Evolutionary conservation across 2,888 invertebrate genomes (phyloP).

Genomic region (Andricus curvator): DNA sequence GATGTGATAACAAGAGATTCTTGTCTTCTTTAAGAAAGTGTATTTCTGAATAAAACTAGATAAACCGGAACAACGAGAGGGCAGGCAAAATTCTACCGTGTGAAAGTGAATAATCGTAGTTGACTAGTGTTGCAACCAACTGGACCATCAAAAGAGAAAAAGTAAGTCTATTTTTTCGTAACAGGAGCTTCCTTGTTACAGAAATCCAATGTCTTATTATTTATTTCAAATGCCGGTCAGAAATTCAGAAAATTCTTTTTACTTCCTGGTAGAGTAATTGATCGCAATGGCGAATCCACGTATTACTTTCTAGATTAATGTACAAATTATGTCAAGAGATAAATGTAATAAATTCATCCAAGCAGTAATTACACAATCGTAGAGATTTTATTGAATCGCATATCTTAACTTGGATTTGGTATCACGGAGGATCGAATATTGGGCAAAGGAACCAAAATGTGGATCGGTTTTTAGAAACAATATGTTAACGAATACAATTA

Average conservation of each 20-base stretch:
- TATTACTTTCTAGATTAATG: background rate
- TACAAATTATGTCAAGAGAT: background rate
- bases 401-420: too few species aligned
- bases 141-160: slow-evolving; percentile 19
- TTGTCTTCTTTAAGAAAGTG: background rate
- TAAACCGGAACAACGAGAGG: background rate
- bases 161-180: slow-evolving; percentile 1
- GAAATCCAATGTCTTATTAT: background rate
- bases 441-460: too few species aligned
- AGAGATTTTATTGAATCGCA: too few species aligned
- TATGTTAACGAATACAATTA: too few species aligned
- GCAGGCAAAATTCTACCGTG: background rate
- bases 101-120: slow-evolving; percentile 28
- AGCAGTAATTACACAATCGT: too few species aligned
- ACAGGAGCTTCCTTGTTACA: background rate
- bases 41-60: background rate
- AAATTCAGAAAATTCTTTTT: background rate
- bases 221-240: background rate
- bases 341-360: too few species aligned
- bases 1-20: background rate
- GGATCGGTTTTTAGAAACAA: too few species aligned
- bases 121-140: slow-evolving; percentile 11
- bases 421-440: too few species aligned
- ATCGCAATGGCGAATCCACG: background rate
- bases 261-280: background rate